Evolutionary conservation across 2,888 invertebrate species (phyloP).

Genomic region (Thyatira batis): DNA sequence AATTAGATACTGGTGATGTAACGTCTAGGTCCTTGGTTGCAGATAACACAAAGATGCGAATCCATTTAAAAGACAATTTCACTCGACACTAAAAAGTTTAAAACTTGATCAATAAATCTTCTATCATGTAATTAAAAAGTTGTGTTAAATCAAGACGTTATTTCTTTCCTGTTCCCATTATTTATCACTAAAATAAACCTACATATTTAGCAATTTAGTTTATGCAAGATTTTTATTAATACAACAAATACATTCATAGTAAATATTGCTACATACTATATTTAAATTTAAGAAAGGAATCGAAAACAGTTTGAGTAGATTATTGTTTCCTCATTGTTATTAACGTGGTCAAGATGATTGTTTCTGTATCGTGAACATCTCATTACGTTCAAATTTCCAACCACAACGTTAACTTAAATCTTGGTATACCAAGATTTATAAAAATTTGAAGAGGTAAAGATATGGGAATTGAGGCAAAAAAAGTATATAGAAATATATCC

Average conservation of each 20-base stretch:
- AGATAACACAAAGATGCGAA: too few species aligned
- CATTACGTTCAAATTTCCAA: conserved; percentile 11
- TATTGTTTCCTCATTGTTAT: conserved; percentile 32
- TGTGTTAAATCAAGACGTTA: too few species aligned
- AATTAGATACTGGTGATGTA: too few species aligned
- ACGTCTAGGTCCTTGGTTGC: too few species aligned
- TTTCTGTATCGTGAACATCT: conserved; percentile 25
- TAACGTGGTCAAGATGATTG: conserved; percentile 27
- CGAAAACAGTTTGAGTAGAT: conserved; percentile 28
- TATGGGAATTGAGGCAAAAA: too few species aligned
- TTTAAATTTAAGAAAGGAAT: conserved; percentile 35
- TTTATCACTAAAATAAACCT: too few species aligned
- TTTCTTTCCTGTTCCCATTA: too few species aligned
- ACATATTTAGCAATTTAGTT: not conserved
- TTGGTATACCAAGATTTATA: not conserved
- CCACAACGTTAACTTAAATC: conserved; percentile 7
- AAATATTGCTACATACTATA: conserved; percentile 5
- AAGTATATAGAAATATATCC: too few species aligned
- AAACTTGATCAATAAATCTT: too few species aligned
- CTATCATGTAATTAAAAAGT: too few species aligned
- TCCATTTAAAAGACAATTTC: too few species aligned
- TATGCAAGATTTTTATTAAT: not conserved
- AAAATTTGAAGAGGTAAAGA: not conserved
- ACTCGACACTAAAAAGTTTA: too few species aligned
- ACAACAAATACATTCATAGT: not conserved